A percentile compares a stretch with the other conserved stretches of the same genome.
phyloP scores from a whole-genome alignment of 2,113 vertebrate species.

The human region GRCh38 chr5:109485001-109485500 shows the following conservation, averaged over 20 bases:
- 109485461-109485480: background rate
- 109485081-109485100: constrained; percentile 10
- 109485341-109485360: background rate
- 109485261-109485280: background rate
- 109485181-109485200: constrained; percentile 39
- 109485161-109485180: constrained; percentile 47
- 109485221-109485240: constrained; percentile 26
- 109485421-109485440: background rate
- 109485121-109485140: background rate
- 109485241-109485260: background rate
- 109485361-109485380: background rate
- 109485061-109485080: constrained; percentile 19
- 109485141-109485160: background rate
- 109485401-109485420: background rate
- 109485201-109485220: background rate
- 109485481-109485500: background rate
- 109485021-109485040: background rate
- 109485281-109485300: background rate
- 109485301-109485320: background rate
- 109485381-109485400: background rate
- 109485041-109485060: constrained; percentile 51
- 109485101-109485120: background rate
- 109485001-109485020: background rate
- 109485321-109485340: background rate
- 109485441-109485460: rapidly evolving